Evolutionary conservation across 2,113 vertebrate species (phyloP), one percentile per base, ranked within the genome.

Genomic region (Melanostigma gelatinosum): DNA sequence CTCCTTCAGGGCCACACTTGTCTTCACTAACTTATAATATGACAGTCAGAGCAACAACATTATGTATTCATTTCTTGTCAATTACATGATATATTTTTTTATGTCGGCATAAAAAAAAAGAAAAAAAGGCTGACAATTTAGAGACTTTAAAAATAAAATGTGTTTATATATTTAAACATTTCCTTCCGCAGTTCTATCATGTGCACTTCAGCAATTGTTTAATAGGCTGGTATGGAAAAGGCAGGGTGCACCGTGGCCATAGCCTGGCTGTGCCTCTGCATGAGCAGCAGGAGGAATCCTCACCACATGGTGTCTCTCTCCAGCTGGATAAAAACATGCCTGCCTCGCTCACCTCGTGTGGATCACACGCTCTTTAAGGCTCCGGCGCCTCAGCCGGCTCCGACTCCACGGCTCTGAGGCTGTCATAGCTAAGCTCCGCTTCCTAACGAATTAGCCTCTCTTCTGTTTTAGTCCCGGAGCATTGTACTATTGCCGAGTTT

Each of bases 221-320:
- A 8, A 38, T 13, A 16, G 68, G 34, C 22, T 82, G 36, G 55
- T 29, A 46, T 81, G 54, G 18, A 77, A 79, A n/a, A 86, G 58
- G 50, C 64, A 52, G 65, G 64, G 34, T 71, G 52, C 58, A 80
- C 22, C 40, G 24, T 24, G 68, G 65, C 78, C 29, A 24, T 12
- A 63, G 62, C 32, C 78, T 77, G 84, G 68, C 70, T 70, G 74
- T 90, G 80, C 72, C 83, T 84, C 70, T 40, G 87, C 72, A 61
- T 54, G 57, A 78, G 79, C 73, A 90, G 90, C 89, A 92, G 88
- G 85, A 87, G 81, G 87, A 89, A 89, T 93, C 92, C 67, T 94
- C 92, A 92, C 95, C 95, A 94, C 95, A 94, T 94, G 95, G 95
- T 94, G 95, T 95, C 95, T 95, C 95, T 95, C 93, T 95, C 92